Base-by-base conservation (phyloP, 2,797 vertebrate species). In the Melanotaenia boesemani region DNA sequence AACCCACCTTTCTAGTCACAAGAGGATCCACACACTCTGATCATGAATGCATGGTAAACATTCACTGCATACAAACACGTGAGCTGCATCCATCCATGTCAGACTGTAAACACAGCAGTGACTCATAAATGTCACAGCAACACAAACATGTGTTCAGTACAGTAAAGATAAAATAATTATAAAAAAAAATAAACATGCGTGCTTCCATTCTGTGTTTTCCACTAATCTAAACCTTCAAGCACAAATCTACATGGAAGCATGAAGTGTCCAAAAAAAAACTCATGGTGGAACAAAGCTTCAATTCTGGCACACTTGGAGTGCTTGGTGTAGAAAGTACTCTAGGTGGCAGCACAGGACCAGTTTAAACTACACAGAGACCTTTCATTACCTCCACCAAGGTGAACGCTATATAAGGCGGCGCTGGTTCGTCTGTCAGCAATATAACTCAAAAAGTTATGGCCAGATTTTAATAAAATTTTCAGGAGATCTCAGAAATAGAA, bases 261-360 rank as follows among this genome's bases (percentile, higher is more conserved):
- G 13, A 44, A 13, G 37, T 39, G 4, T 39, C 11, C 37, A 39
- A 13, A 32, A 34, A 3, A 39, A 9, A 12, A 18, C 41, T 44
- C 41, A 44, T 6, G 1, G 4, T 18, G 41, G 15, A 16, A 6
- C 41, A 18, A 44, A 44, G 41, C 1, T 15, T 44, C 54, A 28
- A 26, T 13, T 9, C n/a, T 22, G 48, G 3, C 9, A 4, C 22
- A 54, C 48, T 9, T 54, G 10, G 8, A 13, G 22, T 5, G 11
- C 5, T 26, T 26, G 12, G 18, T 37, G 50, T 11, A 68, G 20
- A 52, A 5, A 0, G 6, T n/a, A 52, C 88, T 85, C 72, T 56
- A 71, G 75, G 65, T 63, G 83, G 86, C 83, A 81, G 77, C 36
- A 67, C 82, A 10, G 63, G 11, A 50, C 41, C 55, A 34, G 9